Base-by-base conservation (phyloP, 2,113 vertebrate species). In the Acrocephalus arundinaceus region DNA sequence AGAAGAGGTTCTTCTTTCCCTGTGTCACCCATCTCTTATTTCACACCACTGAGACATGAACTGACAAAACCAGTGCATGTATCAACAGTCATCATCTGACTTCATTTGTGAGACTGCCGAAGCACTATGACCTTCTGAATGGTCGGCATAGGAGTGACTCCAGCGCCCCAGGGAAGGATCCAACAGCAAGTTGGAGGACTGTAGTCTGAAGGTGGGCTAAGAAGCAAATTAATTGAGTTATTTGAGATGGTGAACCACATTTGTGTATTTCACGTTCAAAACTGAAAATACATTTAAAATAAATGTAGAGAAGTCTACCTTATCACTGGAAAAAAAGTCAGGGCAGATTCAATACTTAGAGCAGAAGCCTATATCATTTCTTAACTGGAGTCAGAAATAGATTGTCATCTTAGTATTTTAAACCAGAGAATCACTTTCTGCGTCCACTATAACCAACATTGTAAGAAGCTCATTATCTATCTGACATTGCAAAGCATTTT, bases 1-100 rank as follows among this genome's bases (percentile, higher is more conserved):
- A 92, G 37, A 92, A 81, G 49, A 81, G 84, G 81, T 95, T 95
- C 77, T 91, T 94, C 84, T 91, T 87, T 91, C 87, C 58, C 15
- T 5, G 1, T 55, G 61, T 85, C 70, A 94, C 52, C 86, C 73
- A 54, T 59, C 84, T 95, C 89, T 65, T 85, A 84, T 89, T 94
- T 94, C 90, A 92, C 59, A 86, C 28, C 31, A 59, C 79, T 24
- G 61, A 95, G 81, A 74, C 28, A 43, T 13, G 61, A 85, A 92
- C 89, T 78, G 68, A 87, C 93, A 92, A 89, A 94, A 96, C 6
- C 65, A 80, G 65, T 10, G n/a, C 66, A 78, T 81, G 14, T 57
- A 95, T 79, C 87, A 75, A 31, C 18, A 95, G 58, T 43, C 76
- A 82, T 85, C 77, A 91, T 49, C 62, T 85, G 87, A 89, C 59